phyloP scores from a whole-genome alignment of 37 sponge, comb jelly and placozoan species.

The Crambe crambe region DNA sequence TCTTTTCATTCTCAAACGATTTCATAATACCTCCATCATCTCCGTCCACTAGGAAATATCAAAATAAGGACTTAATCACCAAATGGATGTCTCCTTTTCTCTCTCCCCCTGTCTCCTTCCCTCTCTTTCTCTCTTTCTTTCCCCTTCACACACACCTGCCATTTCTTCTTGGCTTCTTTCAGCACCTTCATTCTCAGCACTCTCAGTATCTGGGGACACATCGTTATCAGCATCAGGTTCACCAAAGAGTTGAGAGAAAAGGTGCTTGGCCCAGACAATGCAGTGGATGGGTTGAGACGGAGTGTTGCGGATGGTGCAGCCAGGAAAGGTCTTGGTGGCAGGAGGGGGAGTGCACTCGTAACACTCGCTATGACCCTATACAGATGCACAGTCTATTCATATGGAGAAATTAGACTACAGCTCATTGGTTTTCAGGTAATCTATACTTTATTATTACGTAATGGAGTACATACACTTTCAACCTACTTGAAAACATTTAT shows the following conservation, averaged over 20 bases:
- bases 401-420: neutral
- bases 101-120: neutral
- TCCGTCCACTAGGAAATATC: neutral
- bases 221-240: constrained; percentile 97
- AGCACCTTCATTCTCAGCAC: constrained; percentile 35
- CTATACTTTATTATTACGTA: too few relatives aligned
- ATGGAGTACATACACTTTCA: too few relatives aligned
- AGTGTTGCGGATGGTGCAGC: constrained; percentile 98
- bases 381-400: too few relatives aligned
- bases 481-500: too few relatives aligned
- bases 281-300: constrained; percentile 99
- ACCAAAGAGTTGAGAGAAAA: constrained; percentile 98
- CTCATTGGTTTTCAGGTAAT: too few relatives aligned
- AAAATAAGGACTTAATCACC: neutral
- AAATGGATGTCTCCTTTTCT: neutral
- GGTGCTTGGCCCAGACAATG: constrained; percentile 99
- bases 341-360: constrained; percentile 98
- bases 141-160: neutral
- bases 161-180: neutral
- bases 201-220: constrained; percentile 94
- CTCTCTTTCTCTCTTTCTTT: neutral
- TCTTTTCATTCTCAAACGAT: neutral
- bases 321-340: constrained; percentile 89
- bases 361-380: constrained; percentile 91
- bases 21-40: neutral